These are phyloP conservation scores for Alosa alosa DNA, from an alignment of 2,113 vertebrate genomes.

Conservation along the genomic window DNA sequence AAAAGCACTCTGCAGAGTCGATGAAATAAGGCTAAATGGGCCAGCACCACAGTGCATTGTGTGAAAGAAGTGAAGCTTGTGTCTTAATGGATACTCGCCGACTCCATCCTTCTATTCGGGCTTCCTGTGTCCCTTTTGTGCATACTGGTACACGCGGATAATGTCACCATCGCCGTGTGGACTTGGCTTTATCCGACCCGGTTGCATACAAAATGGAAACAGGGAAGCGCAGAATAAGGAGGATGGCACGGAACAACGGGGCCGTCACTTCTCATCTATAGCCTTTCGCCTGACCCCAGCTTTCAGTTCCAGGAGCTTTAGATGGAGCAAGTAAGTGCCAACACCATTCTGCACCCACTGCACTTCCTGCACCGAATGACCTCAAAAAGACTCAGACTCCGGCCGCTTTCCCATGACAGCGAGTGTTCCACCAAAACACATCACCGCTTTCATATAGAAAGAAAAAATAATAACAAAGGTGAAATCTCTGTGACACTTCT, in stretches of 20 bases:
- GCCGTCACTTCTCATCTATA: slow-evolving; percentile 68
- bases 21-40: slow-evolving; percentile 36
- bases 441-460: background rate
- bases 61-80: slow-evolving; percentile 70
- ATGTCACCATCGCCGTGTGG: slow-evolving; percentile 56
- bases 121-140: slow-evolving; percentile 57
- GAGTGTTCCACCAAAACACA: background rate
- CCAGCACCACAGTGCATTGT: slow-evolving; percentile 59
- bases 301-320: slow-evolving; percentile 59
- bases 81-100: slow-evolving; percentile 57
- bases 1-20: slow-evolving; percentile 47
- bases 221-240: slow-evolving; percentile 50
- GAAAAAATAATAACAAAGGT: background rate
- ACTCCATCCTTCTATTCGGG: slow-evolving; percentile 36
- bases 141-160: slow-evolving; percentile 39
- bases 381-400: slow-evolving; percentile 60
- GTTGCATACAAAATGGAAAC: slow-evolving; percentile 45
- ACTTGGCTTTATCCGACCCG: slow-evolving; percentile 50
- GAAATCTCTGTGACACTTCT: background rate
- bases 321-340: slow-evolving; percentile 55
- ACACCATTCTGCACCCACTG: slow-evolving; percentile 62
- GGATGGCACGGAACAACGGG: slow-evolving; percentile 68
- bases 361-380: slow-evolving; percentile 66
- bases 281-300: slow-evolving; percentile 65
- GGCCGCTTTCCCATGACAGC: slow-evolving; percentile 40